Evolutionary conservation across 2,113 vertebrate species (phyloP), one percentile per base, ranked within the genome.

Genomic region (Vicugna pacos): DNA sequence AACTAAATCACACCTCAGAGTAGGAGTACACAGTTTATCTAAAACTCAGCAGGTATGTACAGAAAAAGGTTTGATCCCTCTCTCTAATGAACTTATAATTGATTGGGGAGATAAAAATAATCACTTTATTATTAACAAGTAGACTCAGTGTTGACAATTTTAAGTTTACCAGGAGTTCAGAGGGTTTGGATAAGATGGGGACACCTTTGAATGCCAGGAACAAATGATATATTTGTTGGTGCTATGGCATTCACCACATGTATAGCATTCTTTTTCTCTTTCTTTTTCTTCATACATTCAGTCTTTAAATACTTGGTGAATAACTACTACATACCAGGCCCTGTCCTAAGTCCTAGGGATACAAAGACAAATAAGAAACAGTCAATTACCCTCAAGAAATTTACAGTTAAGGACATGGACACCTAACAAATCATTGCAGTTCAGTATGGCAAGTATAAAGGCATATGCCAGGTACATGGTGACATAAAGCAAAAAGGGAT

Each of bases 61-160:
- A 56, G 46, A 89, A 96, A 62, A 86, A 69, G 28, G 85, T 60
- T 62, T 56, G 30, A 38, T 65, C 12, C 15, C 72, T 56, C 64
- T 35, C 38, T 83, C 24, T 79, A 94, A 80, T 95, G n/a, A 95
- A 88, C 87, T 95, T 95, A 92, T 88, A 92, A 56, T 93, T 11
- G 54, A 80, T 20, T 70, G 9, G n/a, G n/a, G 80, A 89, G n/a
- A 93, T 1, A 81, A 84, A 88, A 77, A 26, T 94, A 88, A 35
- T 91, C n/a, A 84, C 92, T 95, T 95, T 94, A 82, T 93, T 95
- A 42, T 87, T 96, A 94, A 75, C 28, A 97, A 32, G 88, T 72
- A 97, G 93, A 87, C 48, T 92, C 52, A 73, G 14, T 80, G 22
- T 87, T 90, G 20, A 46, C 35, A 80, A 82, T 83, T 96, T 0